A percentile compares a stretch with the other conserved stretches of the same genome.
phyloP scores from a whole-genome alignment of 2,888 invertebrate genomes.

The Limulus polyphemus region DNA sequence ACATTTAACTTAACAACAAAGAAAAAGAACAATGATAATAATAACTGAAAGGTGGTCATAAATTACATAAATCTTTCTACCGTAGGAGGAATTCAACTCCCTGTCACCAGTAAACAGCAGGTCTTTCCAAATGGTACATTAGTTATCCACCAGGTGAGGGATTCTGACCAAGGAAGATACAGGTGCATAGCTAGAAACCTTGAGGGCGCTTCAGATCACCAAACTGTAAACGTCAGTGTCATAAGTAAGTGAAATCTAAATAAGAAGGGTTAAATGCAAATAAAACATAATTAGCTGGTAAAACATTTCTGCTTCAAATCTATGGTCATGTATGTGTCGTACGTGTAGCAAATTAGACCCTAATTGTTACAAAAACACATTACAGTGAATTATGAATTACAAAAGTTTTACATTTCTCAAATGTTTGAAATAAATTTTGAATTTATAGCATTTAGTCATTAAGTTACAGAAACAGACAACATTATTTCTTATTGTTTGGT shows the following conservation, averaged over 20 bases:
- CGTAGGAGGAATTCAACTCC: background rate
- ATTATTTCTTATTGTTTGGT: too few relatives aligned
- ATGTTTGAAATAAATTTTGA: too few relatives aligned
- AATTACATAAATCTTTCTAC: background rate
- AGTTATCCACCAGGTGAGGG: background rate
- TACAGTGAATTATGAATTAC: too few relatives aligned
- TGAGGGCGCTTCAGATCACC: background rate
- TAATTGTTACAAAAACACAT: too few relatives aligned
- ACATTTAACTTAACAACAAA: background rate
- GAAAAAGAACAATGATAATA: background rate
- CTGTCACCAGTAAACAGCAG: background rate
- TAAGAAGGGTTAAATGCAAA: too few relatives aligned
- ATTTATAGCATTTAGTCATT: too few relatives aligned
- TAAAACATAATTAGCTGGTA: too few relatives aligned
- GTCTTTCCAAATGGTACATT: constrained; percentile 2
- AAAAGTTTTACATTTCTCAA: too few relatives aligned
- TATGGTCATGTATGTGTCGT: too few relatives aligned
- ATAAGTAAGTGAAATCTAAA: background rate
- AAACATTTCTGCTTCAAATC: too few relatives aligned
- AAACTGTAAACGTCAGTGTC: background rate
- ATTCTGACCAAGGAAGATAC: background rate
- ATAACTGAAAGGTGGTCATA: background rate
- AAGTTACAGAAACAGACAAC: too few relatives aligned
- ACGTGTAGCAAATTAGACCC: too few relatives aligned
- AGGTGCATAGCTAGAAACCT: background rate